Conservation (phyloP, 2,113 vertebrate genomes). For the Poecilia latipinna region DNA sequence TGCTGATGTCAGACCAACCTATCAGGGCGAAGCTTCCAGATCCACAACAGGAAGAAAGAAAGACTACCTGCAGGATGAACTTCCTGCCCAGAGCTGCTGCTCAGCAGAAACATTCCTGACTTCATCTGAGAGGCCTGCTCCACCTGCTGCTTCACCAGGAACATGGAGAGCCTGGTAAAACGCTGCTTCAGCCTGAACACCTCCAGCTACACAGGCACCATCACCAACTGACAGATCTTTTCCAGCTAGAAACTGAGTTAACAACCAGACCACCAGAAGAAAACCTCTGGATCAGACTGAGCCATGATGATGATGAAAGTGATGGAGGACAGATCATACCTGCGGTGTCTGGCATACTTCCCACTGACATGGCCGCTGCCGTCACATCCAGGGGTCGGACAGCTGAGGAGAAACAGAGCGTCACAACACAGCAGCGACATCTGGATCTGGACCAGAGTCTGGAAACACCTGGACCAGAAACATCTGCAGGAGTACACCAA, state of each 20-base stretch:
- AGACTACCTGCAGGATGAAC: too few species aligned
- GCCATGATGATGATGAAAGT: background rate
- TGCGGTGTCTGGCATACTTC: slow-evolving; percentile 97
- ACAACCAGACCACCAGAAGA: too few species aligned
- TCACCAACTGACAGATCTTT: too few species aligned
- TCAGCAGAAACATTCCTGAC: too few species aligned
- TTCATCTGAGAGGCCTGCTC: too few species aligned
- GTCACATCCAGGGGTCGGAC: slow-evolving; percentile 96
- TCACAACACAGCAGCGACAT: slow-evolving; percentile 1
- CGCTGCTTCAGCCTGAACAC: background rate
- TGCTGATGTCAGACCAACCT: too few species aligned
- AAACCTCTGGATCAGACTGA: too few species aligned
- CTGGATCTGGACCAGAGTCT: background rate
- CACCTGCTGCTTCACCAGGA: too few species aligned
- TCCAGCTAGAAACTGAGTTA: too few species aligned
- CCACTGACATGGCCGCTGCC: slow-evolving; percentile 97
- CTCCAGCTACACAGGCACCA: background rate
- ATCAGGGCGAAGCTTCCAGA: too few species aligned
- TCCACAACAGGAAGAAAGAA: background rate
- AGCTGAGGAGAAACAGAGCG: slow-evolving; percentile 80
- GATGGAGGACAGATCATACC: slow-evolving; percentile 76
- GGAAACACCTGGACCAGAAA: background rate
- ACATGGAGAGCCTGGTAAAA: too few species aligned
- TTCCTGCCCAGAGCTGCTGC: too few species aligned
- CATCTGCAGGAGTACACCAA: background rate